Base-by-base conservation (phyloP, 2,888 invertebrate genomes). In the Ceramica pisi region DNA sequence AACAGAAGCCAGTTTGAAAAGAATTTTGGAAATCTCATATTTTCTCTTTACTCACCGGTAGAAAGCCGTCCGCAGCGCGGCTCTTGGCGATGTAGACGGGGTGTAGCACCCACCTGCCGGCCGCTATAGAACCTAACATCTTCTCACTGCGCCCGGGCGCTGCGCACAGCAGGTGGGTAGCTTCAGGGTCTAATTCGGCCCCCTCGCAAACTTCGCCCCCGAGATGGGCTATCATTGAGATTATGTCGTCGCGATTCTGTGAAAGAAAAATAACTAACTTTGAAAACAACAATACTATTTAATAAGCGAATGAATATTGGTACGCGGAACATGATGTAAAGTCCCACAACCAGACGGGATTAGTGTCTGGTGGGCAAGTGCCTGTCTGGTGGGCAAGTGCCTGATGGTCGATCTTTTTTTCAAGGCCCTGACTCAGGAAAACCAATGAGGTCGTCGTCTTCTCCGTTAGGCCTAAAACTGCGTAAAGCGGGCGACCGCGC, bases 101-200 rank as follows among this genome's bases (percentile, higher is more conserved):
- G 86, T 98, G 98, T n/a, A 99, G 92, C 16, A 99, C 97, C 99
- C 99, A 99, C 86, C 98, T 97, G 23, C 99, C 99, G 0, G 98
- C 97, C 0, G 99, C 99, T 75, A 99, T 97, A 72, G 98, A 97
- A 0, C 98, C 97, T 38, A 99, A 94, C 94, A 98, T 97, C 94
- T 99, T 99, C 95, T 99, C 99, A 89, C 98, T 99, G 71, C 98
- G 97, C 12, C 97, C 96, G 0, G 97, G 97, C 87, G 97, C 97
- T 57, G 97, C 96, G 83, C 98, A 98, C 44, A 99, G 94, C 31
- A 99, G 93, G 90, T 99, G 99, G 0, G 98, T 98, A 0, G 93
- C 93, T 0, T 92, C 91, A 0, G 96, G 92, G 88, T 98, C 94
- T 21, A 92, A 62, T 70, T 94, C 94, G 0, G 90, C 84, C 0